phyloP scores from a whole-genome alignment of 2,797 vertebrate species.

The Myotis daubentonii region DNA sequence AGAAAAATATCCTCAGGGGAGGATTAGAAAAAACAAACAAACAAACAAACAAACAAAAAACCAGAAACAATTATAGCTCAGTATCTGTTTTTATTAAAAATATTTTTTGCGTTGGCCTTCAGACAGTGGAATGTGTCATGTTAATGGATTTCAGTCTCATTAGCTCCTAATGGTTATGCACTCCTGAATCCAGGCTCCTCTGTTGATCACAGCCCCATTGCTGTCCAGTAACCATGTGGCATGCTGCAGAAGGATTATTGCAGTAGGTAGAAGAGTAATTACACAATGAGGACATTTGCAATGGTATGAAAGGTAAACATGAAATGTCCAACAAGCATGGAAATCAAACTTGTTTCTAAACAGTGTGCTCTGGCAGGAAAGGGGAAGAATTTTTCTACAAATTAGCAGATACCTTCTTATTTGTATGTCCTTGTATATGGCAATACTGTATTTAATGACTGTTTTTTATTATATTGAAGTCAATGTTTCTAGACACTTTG shows the following conservation, averaged over 20 bases:
- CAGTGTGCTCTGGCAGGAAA: not conserved
- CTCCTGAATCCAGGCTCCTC: not conserved
- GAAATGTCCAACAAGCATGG: not conserved
- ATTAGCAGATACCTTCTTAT: not conserved
- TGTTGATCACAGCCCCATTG: not conserved
- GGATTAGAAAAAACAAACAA: no score
- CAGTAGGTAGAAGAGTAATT: not conserved
- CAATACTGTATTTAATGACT: slow-evolving; percentile 2
- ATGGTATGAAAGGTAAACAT: not conserved
- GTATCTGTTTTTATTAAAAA: slow-evolving; percentile 50
- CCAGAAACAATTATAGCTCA: not conserved
- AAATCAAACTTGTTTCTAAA: slow-evolving; percentile 26
- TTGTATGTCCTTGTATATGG: not conserved
- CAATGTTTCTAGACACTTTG: not conserved
- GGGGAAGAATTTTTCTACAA: not conserved
- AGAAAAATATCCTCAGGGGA: no score
- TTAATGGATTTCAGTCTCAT: slow-evolving; percentile 56
- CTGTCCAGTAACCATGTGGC: not conserved
- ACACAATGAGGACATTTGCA: not conserved
- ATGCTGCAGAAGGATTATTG: not conserved
- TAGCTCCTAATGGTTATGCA: slow-evolving; percentile 34
- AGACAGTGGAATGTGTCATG: slow-evolving; percentile 23
- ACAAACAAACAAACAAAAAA: no score
- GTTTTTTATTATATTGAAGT: not conserved
- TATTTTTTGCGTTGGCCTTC: slow-evolving; percentile 16